Evolutionary conservation across 1,140 invertebrate genomes (phyloP).

Genomic region (Protaetia brevitarsis): DNA sequence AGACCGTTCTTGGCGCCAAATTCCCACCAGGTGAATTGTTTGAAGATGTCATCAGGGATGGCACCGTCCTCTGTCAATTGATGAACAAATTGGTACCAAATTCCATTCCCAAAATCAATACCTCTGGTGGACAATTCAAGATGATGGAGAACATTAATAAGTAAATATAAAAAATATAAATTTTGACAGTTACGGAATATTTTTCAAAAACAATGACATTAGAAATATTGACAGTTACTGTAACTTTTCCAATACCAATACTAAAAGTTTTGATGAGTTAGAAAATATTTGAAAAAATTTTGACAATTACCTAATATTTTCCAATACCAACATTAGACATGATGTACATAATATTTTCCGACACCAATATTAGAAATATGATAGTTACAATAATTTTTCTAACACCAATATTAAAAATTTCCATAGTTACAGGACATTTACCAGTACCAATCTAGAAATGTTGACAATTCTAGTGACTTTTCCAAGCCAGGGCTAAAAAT

Average conservation of each 20-base stretch:
- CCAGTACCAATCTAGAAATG: too few relatives aligned
- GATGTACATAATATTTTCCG: too few relatives aligned
- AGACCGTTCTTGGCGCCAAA: constrained; percentile 77
- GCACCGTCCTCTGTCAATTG: constrained; percentile 82
- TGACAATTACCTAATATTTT: not conserved
- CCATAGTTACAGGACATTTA: too few relatives aligned
- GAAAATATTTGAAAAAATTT: not conserved
- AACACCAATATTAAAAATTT: too few relatives aligned
- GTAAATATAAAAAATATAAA: constrained; percentile 53
- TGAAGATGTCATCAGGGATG: constrained; percentile 84
- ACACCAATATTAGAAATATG: too few relatives aligned
- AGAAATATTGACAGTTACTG: too few relatives aligned
- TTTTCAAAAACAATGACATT: too few relatives aligned
- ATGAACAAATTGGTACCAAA: constrained; percentile 87
- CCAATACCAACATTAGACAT: too few relatives aligned
- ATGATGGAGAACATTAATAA: constrained; percentile 95
- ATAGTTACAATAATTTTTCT: too few relatives aligned
- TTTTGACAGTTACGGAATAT: not conserved
- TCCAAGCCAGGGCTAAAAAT: too few relatives aligned
- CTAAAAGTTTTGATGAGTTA: not conserved
- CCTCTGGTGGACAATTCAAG: constrained; percentile 86
- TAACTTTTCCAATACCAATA: too few relatives aligned
- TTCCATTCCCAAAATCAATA: constrained; percentile 80
- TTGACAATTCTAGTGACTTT: too few relatives aligned
- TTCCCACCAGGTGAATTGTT: constrained; percentile 72